These are phyloP conservation scores for Emys orbicularis DNA, from an alignment of 2,797 vertebrate genomes.

Conservation along the genomic window DNA sequence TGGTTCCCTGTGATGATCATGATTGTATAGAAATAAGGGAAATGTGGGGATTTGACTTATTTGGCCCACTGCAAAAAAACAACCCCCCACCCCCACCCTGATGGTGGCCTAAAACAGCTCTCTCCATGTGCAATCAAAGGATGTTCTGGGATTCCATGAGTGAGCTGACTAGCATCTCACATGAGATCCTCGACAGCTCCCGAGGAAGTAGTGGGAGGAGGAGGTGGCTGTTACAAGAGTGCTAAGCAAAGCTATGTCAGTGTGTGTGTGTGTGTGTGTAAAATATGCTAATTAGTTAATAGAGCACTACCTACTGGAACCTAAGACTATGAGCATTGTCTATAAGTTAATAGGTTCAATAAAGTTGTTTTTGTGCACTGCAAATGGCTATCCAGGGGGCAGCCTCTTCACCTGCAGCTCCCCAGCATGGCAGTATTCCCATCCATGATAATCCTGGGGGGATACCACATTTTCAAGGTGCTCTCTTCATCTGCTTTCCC, in stretches of 20 bases:
- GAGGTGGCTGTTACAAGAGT: background rate
- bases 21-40: background rate
- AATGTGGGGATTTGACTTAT: background rate
- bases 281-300: background rate
- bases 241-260: background rate
- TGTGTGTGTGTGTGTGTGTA: background rate
- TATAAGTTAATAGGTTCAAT: accelerated
- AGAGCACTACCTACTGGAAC: conserved; percentile 15
- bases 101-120: background rate
- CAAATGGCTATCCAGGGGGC: accelerated
- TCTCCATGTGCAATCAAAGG: background rate
- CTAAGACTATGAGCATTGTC: background rate
- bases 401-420: background rate
- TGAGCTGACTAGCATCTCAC: background rate
- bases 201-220: background rate
- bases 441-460: accelerated
- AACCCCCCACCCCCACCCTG: background rate
- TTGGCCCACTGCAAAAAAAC: accelerated
- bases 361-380: background rate
- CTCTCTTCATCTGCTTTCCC: accelerated
- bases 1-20: background rate
- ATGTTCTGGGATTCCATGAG: background rate
- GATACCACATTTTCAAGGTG: background rate
- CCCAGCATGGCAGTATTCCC: background rate
- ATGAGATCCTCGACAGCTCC: background rate